Base-by-base conservation (phyloP, 2,888 invertebrate species). In the Luffia ferchaultella region DNA sequence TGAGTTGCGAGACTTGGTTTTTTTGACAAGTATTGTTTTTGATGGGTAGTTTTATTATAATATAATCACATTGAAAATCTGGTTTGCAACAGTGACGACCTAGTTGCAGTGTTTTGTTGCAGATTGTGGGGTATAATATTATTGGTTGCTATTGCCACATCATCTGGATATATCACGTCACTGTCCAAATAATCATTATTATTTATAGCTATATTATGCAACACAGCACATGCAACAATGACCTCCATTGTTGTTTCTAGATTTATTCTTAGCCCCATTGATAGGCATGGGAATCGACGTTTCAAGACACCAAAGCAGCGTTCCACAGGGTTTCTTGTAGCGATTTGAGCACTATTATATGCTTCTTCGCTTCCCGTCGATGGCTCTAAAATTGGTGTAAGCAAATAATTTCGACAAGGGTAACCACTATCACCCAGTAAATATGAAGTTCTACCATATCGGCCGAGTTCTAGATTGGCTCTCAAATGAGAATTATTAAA, bases 151-250 rank as follows among this genome's bases (percentile, higher is more conserved):
- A 42, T 16, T 17, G 45, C 30, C 20, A 3, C 18, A 18, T 16
- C 18, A 16, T 50, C 50, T 46, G 45, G 45, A 50, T 19, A 30
- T 18, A 46, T 40, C n/a, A n/a, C n/a, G n/a, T n/a, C n/a, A n/a
- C n/a, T n/a, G n/a, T n/a, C n/a, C n/a, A n/a, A n/a, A n/a, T n/a
- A n/a, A 42, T 57, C 55, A 20, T 50, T 52, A 45, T 49, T 43
- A 30, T 53, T 49, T 16, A 52, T 30, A 12, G 58, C 56, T 53
- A 62, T 57, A 51, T 64, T 64, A 51, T 62, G 60, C 30, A 64
- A 52, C 17, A 64, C 58, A 18, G 60, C 63, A 43, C 58, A 57
- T 40, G 63, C 60, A 40, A 63, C 50, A 51, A 64, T 61, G 18
- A 63, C 50, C 20, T 54, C 45, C 48, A 57, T 49, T 20, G 53